Percentiles rank a stretch among this genome's conserved stretches.
These are phyloP conservation scores for Philhelius pedissequus DNA, from an alignment of 2,888 invertebrate species.

Conservation along the genomic window DNA sequence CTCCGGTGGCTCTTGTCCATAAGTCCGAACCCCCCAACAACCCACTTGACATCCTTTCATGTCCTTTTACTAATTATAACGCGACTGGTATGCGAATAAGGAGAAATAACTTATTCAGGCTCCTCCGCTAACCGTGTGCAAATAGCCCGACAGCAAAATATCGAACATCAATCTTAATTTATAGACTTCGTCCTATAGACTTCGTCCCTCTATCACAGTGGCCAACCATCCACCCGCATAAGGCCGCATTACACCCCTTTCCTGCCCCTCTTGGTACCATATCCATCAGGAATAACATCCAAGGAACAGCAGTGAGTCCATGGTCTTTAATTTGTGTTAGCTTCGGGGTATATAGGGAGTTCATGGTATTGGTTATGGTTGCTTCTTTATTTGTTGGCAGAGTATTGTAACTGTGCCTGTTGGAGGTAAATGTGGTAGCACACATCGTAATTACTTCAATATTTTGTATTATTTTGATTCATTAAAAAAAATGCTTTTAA, in stretches of 20 bases:
- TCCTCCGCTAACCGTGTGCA: constrained; percentile 58
- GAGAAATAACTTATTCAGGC: constrained; percentile 63
- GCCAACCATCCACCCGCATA: not conserved
- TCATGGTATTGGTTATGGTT: constrained; percentile 8
- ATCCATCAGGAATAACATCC: constrained; percentile 8
- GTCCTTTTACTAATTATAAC: constrained; percentile 64
- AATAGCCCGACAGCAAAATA: constrained; percentile 65
- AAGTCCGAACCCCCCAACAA: too few relatives aligned
- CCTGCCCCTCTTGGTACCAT: not conserved
- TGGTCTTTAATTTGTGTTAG: not conserved
- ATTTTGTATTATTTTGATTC: constrained; percentile 27
- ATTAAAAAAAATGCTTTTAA: constrained; percentile 2
- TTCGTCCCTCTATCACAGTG: not conserved
- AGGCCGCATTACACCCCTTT: not conserved
- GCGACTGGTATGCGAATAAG: constrained; percentile 60
- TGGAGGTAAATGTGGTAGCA: constrained; percentile 31
- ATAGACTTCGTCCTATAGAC: constrained; percentile 54
- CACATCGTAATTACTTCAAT: constrained; percentile 34
- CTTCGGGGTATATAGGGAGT: not conserved
- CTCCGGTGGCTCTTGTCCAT: not conserved
- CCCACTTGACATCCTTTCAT: constrained; percentile 22
- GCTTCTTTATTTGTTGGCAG: not conserved
- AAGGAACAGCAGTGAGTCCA: not conserved
- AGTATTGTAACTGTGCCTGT: not conserved
- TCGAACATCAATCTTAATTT: constrained; percentile 68